phyloP scores from a whole-genome alignment of 2,888 invertebrate genomes.

The Folsomia candida region DNA sequence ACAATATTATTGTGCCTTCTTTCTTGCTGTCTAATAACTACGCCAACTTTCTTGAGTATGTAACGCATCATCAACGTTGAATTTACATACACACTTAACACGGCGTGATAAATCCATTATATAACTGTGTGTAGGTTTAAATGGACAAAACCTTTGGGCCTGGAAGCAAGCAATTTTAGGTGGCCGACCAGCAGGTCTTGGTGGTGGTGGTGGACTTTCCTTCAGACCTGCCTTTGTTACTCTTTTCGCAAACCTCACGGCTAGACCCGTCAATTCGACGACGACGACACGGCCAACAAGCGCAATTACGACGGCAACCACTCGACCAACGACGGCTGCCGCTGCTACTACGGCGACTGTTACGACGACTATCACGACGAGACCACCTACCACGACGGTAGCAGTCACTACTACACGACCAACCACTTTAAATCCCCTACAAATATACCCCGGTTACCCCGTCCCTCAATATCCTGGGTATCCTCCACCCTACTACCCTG shows the following conservation, averaged over 20 bases:
- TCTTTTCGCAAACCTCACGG: background rate
- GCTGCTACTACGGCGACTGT: background rate
- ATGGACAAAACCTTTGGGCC: background rate
- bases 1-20: background rate
- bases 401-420: background rate
- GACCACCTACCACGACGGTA: background rate
- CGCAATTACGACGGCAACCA: background rate
- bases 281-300: background rate
- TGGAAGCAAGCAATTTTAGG: background rate
- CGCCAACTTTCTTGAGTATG: background rate
- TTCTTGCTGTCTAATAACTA: background rate
- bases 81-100: too few relatives aligned
- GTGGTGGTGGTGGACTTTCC: background rate
- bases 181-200: background rate
- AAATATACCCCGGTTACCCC: background rate
- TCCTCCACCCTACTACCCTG: background rate
- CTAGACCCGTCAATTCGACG: background rate
- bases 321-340: background rate
- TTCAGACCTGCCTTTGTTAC: background rate
- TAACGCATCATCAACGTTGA: too few relatives aligned
- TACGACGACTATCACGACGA: background rate
- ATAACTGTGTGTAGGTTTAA: too few relatives aligned
- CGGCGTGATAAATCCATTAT: too few relatives aligned
- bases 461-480: background rate
- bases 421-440: background rate